Conservation (phyloP, 2,888 invertebrate species). For the Nymphalis urticae region DNA sequence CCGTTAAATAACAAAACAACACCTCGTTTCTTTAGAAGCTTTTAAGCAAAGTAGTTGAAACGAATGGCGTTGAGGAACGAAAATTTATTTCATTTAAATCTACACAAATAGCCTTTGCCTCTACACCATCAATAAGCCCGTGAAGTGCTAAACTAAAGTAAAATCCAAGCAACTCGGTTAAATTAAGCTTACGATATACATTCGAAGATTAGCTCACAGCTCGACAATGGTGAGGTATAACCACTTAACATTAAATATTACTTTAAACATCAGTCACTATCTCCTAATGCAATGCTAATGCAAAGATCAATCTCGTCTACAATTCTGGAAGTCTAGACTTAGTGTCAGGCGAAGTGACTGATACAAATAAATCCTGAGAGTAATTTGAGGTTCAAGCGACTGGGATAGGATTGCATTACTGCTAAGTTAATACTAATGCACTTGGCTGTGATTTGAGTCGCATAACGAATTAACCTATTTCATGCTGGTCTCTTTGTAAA, state of each 20-base stretch:
- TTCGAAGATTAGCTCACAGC: constrained; percentile 5
- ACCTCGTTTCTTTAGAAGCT: constrained; percentile 33
- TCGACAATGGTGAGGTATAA: constrained; percentile 9
- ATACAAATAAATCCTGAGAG: constrained; percentile 45
- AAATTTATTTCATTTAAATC: constrained; percentile 39
- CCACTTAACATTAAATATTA: constrained; percentile 14
- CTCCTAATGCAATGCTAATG: constrained; percentile 55
- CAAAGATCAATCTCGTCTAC: constrained; percentile 59
- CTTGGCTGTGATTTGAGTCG: constrained; percentile 38
- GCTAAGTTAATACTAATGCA: constrained; percentile 40
- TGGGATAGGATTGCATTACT: constrained; percentile 42
- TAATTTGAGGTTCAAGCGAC: constrained; percentile 40
- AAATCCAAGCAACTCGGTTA: constrained; percentile 24
- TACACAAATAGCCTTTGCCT: constrained; percentile 35
- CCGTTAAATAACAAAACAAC: constrained; percentile 23
- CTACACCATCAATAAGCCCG: constrained; percentile 33
- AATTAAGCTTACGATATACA: constrained; percentile 17
- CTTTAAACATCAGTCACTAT: constrained; percentile 21
- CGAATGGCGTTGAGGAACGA: constrained; percentile 29
- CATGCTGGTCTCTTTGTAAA: constrained; percentile 25
- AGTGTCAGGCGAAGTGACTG: constrained; percentile 45
- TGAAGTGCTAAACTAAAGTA: constrained; percentile 28
- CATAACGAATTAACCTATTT: constrained; percentile 33
- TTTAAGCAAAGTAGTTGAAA: constrained; percentile 37
- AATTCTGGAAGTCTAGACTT: constrained; percentile 45